A percentile compares a stretch with the other conserved stretches of the same genome.
These are phyloP conservation scores for Patagioenas fasciata DNA, from an alignment of 2,113 vertebrate species.

Conservation along the genomic window DNA sequence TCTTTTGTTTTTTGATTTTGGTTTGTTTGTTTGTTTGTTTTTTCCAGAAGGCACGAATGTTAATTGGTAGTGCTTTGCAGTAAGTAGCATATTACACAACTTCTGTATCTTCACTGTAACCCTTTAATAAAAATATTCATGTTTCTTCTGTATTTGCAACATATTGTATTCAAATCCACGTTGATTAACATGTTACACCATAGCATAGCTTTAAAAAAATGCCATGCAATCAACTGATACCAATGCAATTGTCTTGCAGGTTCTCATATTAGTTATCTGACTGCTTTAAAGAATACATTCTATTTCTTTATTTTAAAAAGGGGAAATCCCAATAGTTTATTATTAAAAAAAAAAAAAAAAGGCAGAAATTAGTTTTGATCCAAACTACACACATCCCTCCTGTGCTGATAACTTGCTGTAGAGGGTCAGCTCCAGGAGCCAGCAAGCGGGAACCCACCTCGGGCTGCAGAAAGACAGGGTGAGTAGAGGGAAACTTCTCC, in stretches of 20 bases:
- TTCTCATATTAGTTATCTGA: background rate
- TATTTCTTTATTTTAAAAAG: background rate
- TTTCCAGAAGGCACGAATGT: background rate
- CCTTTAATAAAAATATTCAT: slow-evolving; percentile 29
- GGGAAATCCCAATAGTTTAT: background rate
- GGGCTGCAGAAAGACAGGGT: background rate
- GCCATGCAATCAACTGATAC: background rate
- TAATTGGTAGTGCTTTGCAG: background rate
- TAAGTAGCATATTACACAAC: background rate
- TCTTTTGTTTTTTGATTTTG: background rate
- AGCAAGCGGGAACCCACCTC: background rate
- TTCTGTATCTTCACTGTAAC: background rate
- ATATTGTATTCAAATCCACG: background rate
- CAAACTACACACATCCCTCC: accelerated
- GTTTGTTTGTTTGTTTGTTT: background rate
- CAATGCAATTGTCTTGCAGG: background rate
- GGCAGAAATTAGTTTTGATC: background rate
- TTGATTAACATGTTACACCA: background rate
- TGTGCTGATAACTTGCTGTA: background rate
- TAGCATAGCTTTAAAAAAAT: background rate
- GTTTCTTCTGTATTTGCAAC: background rate
- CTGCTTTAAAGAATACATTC: background rate
- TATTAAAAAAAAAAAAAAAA: background rate
- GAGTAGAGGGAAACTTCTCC: background rate
- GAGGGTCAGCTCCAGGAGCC: background rate